Conservation (phyloP, 92 coral and sea anemone genomes). For the Desmophyllum pertusum region DNA sequence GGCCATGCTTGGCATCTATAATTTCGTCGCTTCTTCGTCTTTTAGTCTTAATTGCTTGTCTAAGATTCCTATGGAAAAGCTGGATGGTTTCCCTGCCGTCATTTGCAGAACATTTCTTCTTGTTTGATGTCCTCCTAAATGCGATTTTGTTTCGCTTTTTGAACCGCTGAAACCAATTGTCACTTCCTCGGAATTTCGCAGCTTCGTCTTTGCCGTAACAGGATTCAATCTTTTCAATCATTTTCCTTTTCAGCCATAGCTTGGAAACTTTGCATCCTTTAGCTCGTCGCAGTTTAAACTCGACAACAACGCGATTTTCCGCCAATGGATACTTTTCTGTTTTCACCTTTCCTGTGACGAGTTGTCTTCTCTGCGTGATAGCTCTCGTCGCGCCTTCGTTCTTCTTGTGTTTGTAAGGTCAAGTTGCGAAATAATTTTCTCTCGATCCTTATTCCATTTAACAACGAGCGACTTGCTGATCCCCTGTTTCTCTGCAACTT, state of each 20-base stretch:
- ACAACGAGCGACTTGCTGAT: constrained; percentile 68
- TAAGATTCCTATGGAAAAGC: constrained; percentile 51
- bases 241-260: too few relatives aligned
- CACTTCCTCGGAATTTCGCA: too few relatives aligned
- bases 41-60: constrained; percentile 52
- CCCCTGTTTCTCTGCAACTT: constrained; percentile 64
- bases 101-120: constrained; percentile 54
- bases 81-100: constrained; percentile 60
- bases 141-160: constrained; percentile 54
- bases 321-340: constrained; percentile 72
- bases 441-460: constrained; percentile 67
- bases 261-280: too few relatives aligned
- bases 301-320: constrained; percentile 45
- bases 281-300: constrained; percentile 62
- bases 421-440: constrained; percentile 36
- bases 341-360: constrained; percentile 34
- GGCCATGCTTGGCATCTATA: constrained; percentile 55
- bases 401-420: constrained; percentile 56
- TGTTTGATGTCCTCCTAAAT: too few relatives aligned
- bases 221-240: too few relatives aligned
- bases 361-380: constrained; percentile 50
- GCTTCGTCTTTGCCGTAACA: too few relatives aligned
- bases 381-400: constrained; percentile 54
- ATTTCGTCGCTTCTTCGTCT: constrained; percentile 43
- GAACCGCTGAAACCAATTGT: constrained; percentile 66